phyloP scores from a whole-genome alignment of 2,888 invertebrate species.

The Girardia tigrina region DNA sequence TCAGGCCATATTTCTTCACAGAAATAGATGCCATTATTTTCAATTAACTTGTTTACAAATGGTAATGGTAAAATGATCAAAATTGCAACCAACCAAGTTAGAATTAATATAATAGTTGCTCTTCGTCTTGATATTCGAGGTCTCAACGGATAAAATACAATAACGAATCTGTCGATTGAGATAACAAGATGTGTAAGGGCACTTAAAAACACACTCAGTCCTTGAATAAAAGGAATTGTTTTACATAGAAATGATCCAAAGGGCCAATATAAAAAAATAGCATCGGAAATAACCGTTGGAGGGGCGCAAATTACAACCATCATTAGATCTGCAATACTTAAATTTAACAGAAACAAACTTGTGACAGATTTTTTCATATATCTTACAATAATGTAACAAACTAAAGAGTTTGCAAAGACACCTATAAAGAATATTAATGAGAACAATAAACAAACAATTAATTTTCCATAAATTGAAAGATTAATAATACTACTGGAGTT shows the following conservation, averaged over 20 bases:
- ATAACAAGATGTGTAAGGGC: slow-evolving; percentile 5
- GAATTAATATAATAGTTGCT: not conserved
- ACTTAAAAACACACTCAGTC: not conserved
- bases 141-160: not conserved
- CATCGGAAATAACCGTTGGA: not conserved
- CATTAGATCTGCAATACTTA: not conserved
- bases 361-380: not conserved
- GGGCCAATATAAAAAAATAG: not conserved
- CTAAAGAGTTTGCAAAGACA: not conserved
- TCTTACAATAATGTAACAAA: not conserved
- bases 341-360: not conserved
- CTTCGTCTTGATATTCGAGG: not conserved
- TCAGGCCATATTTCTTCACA: not conserved
- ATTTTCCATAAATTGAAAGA: not conserved
- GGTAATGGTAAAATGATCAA: not conserved
- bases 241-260: slow-evolving; percentile 12
- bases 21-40: not conserved
- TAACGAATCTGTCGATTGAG: not conserved
- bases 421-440: not conserved
- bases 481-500: not conserved
- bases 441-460: not conserved
- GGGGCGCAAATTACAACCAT: not conserved
- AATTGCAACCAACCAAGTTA: not conserved
- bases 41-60: not conserved
- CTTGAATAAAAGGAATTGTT: not conserved